Evolutionary conservation across 2,113 vertebrate species (phyloP), one percentile per base, ranked within the genome.

Genomic region (Bubo scandiacus): DNA sequence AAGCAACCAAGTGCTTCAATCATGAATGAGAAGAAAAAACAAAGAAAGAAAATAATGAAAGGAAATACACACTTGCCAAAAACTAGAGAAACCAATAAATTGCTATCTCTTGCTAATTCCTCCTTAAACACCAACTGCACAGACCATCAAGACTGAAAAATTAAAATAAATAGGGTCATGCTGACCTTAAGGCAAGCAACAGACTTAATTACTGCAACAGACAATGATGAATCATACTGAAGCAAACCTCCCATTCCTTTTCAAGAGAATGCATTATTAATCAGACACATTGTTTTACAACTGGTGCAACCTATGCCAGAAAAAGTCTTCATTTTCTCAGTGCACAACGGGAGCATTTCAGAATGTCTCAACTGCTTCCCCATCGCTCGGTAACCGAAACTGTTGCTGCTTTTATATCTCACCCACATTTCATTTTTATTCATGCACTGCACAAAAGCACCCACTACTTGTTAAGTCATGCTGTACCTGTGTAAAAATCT

Each of bases 151-250:
- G 57, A 78, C 32, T 72, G 54, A 90, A 88, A 96, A 94, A 91
- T 58, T 78, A 75, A 75, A 93, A 66, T 63, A 94, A 96, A 88
- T 57, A 73, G 81, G 95, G 97, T 97, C 97, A 91, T 27, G 62
- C 66, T 94, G 96, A 97, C 96, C 91, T 74, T 54, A 67, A 96
- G 66, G 59, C 79, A 95, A 94, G 86, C 23, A 96, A 84, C 54
- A 90, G 66, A 72, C 72, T 86, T 96, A 97, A 97, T 93, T 97
- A 91, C 66, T 79, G 61, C 75, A 95, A 51, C 80, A 97, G 93
- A 96, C 81, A 91, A 86, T 0, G 1, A 95, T 97, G 93, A 97
- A 95, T 98, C 91, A 96, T 95, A 67, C 58, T 47, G 70, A 91
- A 94, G 54, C 58, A 95, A 96, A 94, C n/a, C 51, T 91, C 71